phyloP scores from a whole-genome alignment of 2,797 vertebrate species.

The Acanthurus tractus region DNA sequence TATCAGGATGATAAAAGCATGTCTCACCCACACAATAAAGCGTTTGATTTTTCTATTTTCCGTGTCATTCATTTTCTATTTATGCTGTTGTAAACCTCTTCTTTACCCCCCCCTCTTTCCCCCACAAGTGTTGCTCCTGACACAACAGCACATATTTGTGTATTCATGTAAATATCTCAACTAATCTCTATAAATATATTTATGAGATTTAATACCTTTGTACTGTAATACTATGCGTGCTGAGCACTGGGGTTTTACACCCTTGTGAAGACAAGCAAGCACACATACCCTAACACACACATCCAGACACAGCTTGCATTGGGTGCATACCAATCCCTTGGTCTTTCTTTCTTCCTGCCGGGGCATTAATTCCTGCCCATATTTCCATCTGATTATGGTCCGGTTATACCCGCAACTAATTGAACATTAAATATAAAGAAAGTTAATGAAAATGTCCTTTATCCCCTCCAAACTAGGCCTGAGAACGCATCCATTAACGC shows the following conservation, averaged over 20 bases:
- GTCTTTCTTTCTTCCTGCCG: constrained; percentile 84
- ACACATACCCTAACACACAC: constrained; percentile 50
- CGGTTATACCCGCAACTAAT: constrained; percentile 90
- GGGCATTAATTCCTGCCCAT: constrained; percentile 89
- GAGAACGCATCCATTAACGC: constrained; percentile 90
- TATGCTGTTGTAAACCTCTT: constrained; percentile 63
- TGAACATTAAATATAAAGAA: constrained; percentile 93
- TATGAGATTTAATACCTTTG: constrained; percentile 80
- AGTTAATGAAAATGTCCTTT: constrained; percentile 93
- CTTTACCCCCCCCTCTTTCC: constrained; percentile 21
- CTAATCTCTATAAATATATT: constrained; percentile 82
- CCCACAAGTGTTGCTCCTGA: constrained; percentile 64
- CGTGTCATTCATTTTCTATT: constrained; percentile 80
- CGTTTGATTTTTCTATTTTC: constrained; percentile 84
- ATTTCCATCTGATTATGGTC: constrained; percentile 91
- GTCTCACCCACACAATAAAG: constrained; percentile 79
- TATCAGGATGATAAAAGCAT: constrained; percentile 82
- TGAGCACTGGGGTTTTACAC: constrained; percentile 61
- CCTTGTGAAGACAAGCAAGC: constrained; percentile 51
- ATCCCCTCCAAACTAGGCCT: constrained; percentile 90
- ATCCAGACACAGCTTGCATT: constrained; percentile 56
- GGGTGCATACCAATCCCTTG: constrained; percentile 84
- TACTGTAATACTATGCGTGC: constrained; percentile 70
- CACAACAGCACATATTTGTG: constrained; percentile 77
- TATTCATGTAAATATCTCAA: constrained; percentile 79